Percentiles rank a stretch among this genome's conserved stretches.
Conservation (phyloP, 2,888 invertebrate genomes). For the Boloria euphrosyne region DNA sequence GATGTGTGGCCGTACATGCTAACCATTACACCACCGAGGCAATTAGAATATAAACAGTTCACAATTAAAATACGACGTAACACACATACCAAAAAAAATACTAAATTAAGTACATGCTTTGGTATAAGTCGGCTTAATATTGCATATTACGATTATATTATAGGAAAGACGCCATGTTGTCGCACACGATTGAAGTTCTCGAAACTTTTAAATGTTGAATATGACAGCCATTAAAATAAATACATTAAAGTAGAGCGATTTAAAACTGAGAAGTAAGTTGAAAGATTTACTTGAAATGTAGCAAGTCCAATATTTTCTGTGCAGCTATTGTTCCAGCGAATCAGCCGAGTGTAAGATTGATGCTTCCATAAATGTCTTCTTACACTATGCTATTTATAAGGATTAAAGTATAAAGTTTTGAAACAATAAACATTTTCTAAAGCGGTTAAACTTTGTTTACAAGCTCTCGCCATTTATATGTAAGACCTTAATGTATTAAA, state of each 20-base stretch:
- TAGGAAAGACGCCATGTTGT: too few relatives aligned
- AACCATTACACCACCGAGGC: too few relatives aligned
- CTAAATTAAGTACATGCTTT: too few relatives aligned
- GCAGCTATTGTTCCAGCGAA: conserved; percentile 14
- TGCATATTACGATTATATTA: too few relatives aligned
- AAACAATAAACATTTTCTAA: conserved; percentile 21
- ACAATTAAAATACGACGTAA: too few relatives aligned
- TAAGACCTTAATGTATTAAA: neutral
- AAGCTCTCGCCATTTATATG: conserved; percentile 7
- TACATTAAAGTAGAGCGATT: neutral
- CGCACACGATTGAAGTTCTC: too few relatives aligned
- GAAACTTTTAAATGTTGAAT: too few relatives aligned
- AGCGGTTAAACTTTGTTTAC: conserved; percentile 3
- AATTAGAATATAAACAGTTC: too few relatives aligned
- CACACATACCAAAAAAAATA: too few relatives aligned
- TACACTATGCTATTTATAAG: conserved; percentile 9
- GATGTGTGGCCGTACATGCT: too few relatives aligned
- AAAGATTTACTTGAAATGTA: conserved; percentile 6
- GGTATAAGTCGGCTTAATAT: too few relatives aligned
- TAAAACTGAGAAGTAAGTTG: neutral
- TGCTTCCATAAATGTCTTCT: conserved; percentile 18
- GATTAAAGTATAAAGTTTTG: conserved; percentile 16
- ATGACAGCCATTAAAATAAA: too few relatives aligned
- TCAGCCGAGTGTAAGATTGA: conserved; percentile 14
- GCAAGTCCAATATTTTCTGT: conserved; percentile 17